Evolutionary conservation across 2,797 vertebrate species (phyloP), one percentile per base, ranked within the genome.

Genomic region (Microchirus variegatus): DNA sequence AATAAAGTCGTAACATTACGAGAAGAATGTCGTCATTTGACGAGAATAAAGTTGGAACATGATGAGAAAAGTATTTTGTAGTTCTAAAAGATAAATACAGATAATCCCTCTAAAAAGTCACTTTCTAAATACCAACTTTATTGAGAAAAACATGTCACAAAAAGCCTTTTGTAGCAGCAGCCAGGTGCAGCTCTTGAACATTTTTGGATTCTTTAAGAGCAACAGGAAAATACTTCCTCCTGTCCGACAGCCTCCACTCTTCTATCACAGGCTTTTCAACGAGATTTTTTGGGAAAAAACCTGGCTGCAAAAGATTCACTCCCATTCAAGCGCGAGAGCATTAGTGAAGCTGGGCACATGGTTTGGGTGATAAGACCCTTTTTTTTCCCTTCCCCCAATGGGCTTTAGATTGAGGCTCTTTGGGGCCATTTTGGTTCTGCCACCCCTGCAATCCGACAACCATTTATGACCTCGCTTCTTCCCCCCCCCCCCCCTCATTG

Each of bases 391-490:
- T 46, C 16, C 10, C 57, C 17, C 57, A 48, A 47, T 54, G 73
- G 67, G 70, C 67, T 79, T 78, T 58, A 78, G 63, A 82, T 76
- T 60, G 53, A 35, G 2, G 45, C 59, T 61, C 56, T 76, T 62
- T 67, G 49, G 51, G 41, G 53, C 42, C 37, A 52, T 48, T 53
- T 16, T 48, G 54, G 17, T 67, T 76, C 45, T 11, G 38, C 59
- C 10, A 15, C 53, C 42, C 53, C 42, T 22, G 22, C 57, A 61
- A 52, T 73, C 54, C 2, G 26, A 54, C 15, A 69, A 22, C 13
- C 71, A 48, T 64, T 60, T 54, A 36, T 38, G 38, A 62, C 47
- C 61, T 61, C 7, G 5, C 45, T 31, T 54, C 42, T 43, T 55
- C 10, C 10, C 4, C 2, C 14, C 46, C 37, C 40, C 38, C 43